phyloP scores from a whole-genome alignment of 2,888 invertebrate genomes.

The Pediacus dermestoides region DNA sequence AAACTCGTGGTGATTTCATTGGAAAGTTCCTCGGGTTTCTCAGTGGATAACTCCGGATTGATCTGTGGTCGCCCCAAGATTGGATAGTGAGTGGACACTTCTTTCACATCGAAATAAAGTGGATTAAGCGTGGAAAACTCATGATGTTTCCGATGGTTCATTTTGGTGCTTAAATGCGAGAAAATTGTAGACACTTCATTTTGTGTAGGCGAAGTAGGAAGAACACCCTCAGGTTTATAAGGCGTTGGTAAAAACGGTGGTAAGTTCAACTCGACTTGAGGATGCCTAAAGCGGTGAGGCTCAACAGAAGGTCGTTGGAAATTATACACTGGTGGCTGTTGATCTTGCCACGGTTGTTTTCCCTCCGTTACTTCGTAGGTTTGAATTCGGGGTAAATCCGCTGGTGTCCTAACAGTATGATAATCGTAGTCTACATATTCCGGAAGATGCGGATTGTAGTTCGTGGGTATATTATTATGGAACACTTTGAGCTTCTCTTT shows the following conservation, averaged over 20 bases:
- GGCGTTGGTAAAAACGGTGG: slow-evolving; percentile 48
- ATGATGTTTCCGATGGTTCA: slow-evolving; percentile 31
- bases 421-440: slow-evolving; percentile 36
- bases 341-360: slow-evolving; percentile 17
- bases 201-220: slow-evolving; percentile 46
- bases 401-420: slow-evolving; percentile 25
- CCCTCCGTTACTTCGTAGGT: slow-evolving; percentile 49
- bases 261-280: slow-evolving; percentile 31
- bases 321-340: neutral
- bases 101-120: slow-evolving; percentile 44
- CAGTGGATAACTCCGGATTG: slow-evolving; percentile 15
- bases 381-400: slow-evolving; percentile 33
- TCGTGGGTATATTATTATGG: slow-evolving; percentile 38
- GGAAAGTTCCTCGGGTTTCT: slow-evolving; percentile 29
- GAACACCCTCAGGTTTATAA: slow-evolving; percentile 38
- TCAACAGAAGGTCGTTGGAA: slow-evolving; percentile 10
- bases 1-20: slow-evolving; percentile 34
- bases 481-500: slow-evolving; percentile 48
- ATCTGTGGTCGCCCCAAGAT: slow-evolving; percentile 39
- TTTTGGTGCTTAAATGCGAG: slow-evolving; percentile 39
- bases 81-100: slow-evolving; percentile 50
- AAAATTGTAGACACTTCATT: slow-evolving; percentile 46
- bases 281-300: slow-evolving; percentile 26
- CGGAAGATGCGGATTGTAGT: slow-evolving; percentile 28
- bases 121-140: slow-evolving; percentile 28